Conservation (phyloP, 2,113 vertebrate species). For the Ceyx cyanopectus region DNA sequence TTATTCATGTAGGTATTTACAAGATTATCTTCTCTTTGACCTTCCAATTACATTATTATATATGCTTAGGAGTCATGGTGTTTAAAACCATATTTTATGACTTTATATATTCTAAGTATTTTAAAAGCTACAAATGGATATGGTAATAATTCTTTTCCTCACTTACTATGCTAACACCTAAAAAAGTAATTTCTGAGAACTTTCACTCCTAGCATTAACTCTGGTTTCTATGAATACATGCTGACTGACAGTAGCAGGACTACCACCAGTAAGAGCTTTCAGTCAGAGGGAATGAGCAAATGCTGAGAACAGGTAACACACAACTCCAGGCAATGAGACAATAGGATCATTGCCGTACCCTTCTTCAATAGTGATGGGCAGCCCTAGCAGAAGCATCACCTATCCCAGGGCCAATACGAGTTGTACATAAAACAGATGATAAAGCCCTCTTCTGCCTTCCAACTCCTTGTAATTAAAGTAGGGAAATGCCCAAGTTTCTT, state of each 20-base stretch:
- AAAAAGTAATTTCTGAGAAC: neutral
- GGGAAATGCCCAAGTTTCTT: neutral
- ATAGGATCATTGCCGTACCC: neutral
- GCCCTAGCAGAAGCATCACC: neutral
- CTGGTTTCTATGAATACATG: neutral
- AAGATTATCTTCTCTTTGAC: neutral
- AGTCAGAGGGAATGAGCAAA: neutral
- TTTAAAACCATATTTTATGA: neutral
- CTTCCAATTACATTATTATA: constrained; percentile 4
- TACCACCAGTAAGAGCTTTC: neutral
- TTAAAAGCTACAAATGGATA: neutral
- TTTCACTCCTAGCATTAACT: neutral
- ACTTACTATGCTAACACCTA: neutral
- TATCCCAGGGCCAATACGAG: neutral
- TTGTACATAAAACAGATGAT: neutral
- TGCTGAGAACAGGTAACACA: neutral
- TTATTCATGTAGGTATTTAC: constrained; percentile 11
- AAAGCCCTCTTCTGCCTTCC: neutral
- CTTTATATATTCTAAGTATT: neutral
- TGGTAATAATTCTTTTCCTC: neutral
- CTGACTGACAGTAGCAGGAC: constrained; percentile 1
- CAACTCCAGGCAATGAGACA: neutral
- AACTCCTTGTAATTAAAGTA: neutral
- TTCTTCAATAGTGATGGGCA: neutral
- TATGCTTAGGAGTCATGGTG: neutral